phyloP scores from a whole-genome alignment of 2,888 invertebrate genomes.

The Orthosia gothica region DNA sequence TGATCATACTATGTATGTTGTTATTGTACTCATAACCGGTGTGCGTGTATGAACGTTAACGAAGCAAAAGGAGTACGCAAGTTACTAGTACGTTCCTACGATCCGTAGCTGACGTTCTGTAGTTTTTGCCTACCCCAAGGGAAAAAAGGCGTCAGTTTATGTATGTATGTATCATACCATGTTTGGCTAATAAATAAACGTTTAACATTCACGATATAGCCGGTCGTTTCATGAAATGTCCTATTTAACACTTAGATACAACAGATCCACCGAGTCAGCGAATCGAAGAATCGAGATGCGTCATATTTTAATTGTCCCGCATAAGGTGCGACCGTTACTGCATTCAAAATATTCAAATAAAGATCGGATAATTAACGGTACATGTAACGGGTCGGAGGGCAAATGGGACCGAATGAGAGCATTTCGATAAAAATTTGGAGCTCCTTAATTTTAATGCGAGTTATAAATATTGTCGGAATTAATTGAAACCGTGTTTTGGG shows the following conservation, averaged over 20 bases:
- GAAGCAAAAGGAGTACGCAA: too few species aligned
- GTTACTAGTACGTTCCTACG: too few species aligned
- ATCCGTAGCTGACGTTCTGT: too few species aligned
- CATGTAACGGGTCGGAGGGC: slow-evolving; percentile 88
- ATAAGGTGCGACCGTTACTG: slow-evolving; percentile 86
- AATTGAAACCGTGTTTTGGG: slow-evolving; percentile 51
- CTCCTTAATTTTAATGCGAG: slow-evolving; percentile 58
- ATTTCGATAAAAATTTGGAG: slow-evolving; percentile 66
- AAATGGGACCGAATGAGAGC: slow-evolving; percentile 70
- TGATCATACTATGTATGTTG: not conserved
- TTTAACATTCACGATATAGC: not conserved
- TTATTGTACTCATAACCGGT: too few species aligned
- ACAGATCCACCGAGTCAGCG: slow-evolving; percentile 74
- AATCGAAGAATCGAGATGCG: slow-evolving; percentile 79
- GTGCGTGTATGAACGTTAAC: too few species aligned
- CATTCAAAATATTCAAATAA: slow-evolving; percentile 78
- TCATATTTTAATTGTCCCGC: slow-evolving; percentile 87
- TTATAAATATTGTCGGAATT: slow-evolving; percentile 57
- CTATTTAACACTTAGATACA: not conserved
- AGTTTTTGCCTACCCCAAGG: too few species aligned
- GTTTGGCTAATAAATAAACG: not conserved
- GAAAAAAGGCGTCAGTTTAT: too few species aligned
- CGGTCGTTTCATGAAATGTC: not conserved
- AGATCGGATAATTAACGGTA: slow-evolving; percentile 88
- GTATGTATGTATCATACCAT: too few species aligned